Evolutionary conservation across 2,113 vertebrate species (phyloP).

Genomic region (Pedetes capensis): DNA sequence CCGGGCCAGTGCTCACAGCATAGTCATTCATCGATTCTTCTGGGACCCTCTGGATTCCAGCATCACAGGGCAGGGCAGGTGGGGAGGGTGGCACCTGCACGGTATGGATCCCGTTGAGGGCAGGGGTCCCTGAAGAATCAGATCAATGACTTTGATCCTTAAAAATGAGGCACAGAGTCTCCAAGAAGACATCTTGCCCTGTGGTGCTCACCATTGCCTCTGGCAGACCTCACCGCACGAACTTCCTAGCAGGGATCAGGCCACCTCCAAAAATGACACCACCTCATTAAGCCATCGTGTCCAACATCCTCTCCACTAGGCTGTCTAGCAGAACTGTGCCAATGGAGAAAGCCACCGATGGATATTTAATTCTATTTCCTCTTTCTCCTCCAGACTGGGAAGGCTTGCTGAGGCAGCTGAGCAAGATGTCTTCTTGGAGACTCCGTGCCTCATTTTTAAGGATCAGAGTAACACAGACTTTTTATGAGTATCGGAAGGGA

Average conservation of each 20-base stretch:
- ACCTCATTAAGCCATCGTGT: conserved; percentile 39
- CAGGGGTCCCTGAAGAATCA: too few relatives aligned
- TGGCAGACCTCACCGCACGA: conserved; percentile 56
- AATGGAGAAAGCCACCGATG: background rate
- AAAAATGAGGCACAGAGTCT: background rate
- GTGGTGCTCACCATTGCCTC: background rate
- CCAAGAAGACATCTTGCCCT: background rate
- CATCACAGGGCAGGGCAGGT: background rate
- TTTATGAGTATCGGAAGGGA: background rate
- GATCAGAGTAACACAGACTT: background rate
- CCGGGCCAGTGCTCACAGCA: background rate
- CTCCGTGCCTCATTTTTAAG: background rate
- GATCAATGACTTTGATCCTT: conserved; percentile 10
- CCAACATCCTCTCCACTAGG: background rate
- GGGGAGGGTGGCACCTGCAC: background rate
- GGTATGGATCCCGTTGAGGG: too few relatives aligned
- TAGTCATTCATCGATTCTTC: background rate
- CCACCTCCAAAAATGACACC: conserved; percentile 59
- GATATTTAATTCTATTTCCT: conserved; percentile 44
- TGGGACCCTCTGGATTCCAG: background rate
- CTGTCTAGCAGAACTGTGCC: background rate
- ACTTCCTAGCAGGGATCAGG: conserved; percentile 49
- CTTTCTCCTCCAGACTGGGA: background rate
- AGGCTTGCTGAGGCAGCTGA: background rate
- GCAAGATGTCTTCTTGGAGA: background rate